phyloP scores from a whole-genome alignment of 2,113 vertebrate species.

The Egretta garzetta region DNA sequence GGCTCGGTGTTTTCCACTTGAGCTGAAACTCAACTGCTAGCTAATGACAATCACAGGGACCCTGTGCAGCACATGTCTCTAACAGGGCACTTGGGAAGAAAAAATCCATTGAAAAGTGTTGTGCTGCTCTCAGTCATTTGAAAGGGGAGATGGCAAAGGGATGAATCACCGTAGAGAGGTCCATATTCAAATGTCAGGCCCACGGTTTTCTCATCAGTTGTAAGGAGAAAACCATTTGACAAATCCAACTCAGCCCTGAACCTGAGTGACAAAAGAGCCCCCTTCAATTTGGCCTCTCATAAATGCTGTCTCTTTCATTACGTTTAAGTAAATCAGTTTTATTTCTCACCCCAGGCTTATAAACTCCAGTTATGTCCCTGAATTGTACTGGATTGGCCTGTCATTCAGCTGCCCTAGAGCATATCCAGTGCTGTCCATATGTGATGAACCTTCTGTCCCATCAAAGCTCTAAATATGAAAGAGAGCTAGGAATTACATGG shows the following conservation, averaged over 20 bases:
- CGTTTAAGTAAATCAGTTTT: not conserved
- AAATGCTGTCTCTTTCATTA: not conserved
- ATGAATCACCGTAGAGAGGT: not conserved
- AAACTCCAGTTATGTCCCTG: not conserved
- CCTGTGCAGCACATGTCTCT: not conserved
- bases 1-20: not conserved
- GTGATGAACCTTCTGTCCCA: not conserved
- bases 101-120: not conserved
- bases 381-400: not conserved
- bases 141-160: not conserved
- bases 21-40: not conserved
- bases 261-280: not conserved
- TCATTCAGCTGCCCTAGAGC: not conserved
- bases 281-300: not conserved
- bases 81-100: not conserved
- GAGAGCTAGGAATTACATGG: not conserved
- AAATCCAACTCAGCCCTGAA: not conserved
- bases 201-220: not conserved
- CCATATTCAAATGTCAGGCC: not conserved
- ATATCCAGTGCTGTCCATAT: not conserved
- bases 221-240: not conserved
- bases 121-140: not conserved
- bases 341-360: not conserved
- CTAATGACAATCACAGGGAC: not conserved
- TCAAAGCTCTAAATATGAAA: not conserved